Conservation (phyloP, 1,140 invertebrate species). For the Drosophila asahinai region DNA sequence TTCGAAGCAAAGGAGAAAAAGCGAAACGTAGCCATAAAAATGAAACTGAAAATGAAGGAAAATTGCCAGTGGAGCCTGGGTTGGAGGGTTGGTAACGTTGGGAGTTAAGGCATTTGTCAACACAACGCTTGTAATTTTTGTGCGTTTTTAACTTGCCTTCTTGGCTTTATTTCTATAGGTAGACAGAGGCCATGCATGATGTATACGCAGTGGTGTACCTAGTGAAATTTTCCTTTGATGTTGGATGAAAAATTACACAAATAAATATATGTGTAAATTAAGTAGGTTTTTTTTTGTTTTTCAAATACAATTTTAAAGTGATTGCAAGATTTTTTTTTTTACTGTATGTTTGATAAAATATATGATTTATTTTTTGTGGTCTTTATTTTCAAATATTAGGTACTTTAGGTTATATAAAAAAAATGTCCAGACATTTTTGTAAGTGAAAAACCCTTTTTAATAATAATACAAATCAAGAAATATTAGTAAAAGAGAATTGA, state of each 20-base stretch:
- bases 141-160: conserved; percentile 8
- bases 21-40: conserved; percentile 52
- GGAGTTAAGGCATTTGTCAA: conserved; percentile 59
- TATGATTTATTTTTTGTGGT: no score
- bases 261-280: background rate
- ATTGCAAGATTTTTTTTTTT: no score
- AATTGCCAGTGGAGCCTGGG: conserved; percentile 16
- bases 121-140: conserved; percentile 50
- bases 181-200: background rate
- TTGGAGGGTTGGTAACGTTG: conserved; percentile 7
- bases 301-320: background rate
- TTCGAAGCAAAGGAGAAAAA: conserved; percentile 27
- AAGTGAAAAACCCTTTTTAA: no score
- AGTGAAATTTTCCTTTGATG: background rate
- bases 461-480: no score
- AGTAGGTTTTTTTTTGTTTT: background rate
- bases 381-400: no score
- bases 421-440: no score
- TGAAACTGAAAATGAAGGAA: conserved; percentile 53
- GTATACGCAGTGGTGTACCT: conserved; percentile 15
- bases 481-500: no score
- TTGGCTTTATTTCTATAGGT: conserved; percentile 9
- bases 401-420: no score
- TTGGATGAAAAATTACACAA: background rate
- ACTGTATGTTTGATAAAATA: no score